phyloP scores from a whole-genome alignment of 2,888 invertebrate genomes.

The Stenolophus ochropezus region DNA sequence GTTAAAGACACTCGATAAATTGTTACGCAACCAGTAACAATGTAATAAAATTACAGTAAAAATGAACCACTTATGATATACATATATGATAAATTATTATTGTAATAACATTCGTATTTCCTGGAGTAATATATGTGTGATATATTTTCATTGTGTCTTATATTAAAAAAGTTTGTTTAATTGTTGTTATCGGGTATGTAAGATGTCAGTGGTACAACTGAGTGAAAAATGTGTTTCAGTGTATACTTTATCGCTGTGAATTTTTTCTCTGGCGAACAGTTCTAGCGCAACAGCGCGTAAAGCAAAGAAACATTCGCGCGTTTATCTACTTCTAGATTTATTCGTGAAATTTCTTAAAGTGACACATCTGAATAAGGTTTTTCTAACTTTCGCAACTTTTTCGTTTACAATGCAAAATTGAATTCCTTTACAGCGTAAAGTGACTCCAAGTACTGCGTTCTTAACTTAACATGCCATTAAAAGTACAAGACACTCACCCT shows the following conservation, averaged over 20 bases:
- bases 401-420: slow-evolving; percentile 54
- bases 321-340: slow-evolving; percentile 57
- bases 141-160: no score
- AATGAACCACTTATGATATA: no score
- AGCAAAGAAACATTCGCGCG: slow-evolving; percentile 21
- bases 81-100: no score
- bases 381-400: slow-evolving; percentile 44
- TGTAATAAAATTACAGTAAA: no score
- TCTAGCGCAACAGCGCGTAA: slow-evolving; percentile 23
- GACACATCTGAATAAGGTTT: slow-evolving; percentile 53
- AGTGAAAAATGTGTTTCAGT: slow-evolving; percentile 8
- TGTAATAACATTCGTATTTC: no score
- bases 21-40: no score
- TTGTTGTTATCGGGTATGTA: not conserved
- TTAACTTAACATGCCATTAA: slow-evolving; percentile 3
- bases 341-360: slow-evolving; percentile 56
- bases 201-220: not conserved
- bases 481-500: not conserved
- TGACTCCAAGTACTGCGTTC: not conserved
- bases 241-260: not conserved
- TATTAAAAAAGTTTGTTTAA: not conserved
- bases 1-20: no score
- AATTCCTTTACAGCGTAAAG: slow-evolving; percentile 33
- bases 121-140: no score
- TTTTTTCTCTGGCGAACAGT: slow-evolving; percentile 20